Base-by-base conservation (phyloP, 2,113 vertebrate species). In the Percopsis transmontana region DNA sequence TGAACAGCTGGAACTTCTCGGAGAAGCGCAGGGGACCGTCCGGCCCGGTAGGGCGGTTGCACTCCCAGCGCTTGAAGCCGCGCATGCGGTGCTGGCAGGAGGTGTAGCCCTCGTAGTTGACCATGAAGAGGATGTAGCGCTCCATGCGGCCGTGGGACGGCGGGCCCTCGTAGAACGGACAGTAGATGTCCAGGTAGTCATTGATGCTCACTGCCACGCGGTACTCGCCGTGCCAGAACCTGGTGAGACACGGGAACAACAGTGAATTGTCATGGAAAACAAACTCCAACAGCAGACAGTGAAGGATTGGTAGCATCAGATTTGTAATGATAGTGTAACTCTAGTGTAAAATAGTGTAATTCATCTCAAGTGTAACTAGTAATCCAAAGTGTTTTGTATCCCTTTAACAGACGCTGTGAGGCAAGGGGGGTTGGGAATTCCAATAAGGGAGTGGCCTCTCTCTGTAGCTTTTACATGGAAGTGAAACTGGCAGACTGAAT, bases 1-100 rank as follows among this genome's bases (percentile, higher is more conserved):
- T 99, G 93, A 98, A 98, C 90, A 98, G 96, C 88, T 99, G 97
- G 88, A 98, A 99, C 87, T 99, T 99, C 90, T 99, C 97, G 0
- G 97, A 99, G 84, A 99, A 98, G 85, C 95, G 95, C 84, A 99
- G 94, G 5, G 96, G 95, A 1, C 96, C 96, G 27, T 93, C 95
- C 0, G 94, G 92, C 3, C 96, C 94, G 4, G 92, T 94, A 2
- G 97, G 97, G 2, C 94, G 90, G 91, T 98, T 98, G 86, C 97
- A 98, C 84, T 97, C 96, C 96, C 97, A 98, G 79, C 96, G 96
- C 70, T 97, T 97, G 92, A 97, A 97, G 87, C 97, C 96, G 0
- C 94, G 92, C 90, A 96, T 95, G 66, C 95, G 90, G 88, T 97
- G 94, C 91, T 98, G 96, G 23, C 97, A 98, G 88, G 94, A 91